Conservation (phyloP, 2,797 vertebrate species). For the Acanthurus lineatus region DNA sequence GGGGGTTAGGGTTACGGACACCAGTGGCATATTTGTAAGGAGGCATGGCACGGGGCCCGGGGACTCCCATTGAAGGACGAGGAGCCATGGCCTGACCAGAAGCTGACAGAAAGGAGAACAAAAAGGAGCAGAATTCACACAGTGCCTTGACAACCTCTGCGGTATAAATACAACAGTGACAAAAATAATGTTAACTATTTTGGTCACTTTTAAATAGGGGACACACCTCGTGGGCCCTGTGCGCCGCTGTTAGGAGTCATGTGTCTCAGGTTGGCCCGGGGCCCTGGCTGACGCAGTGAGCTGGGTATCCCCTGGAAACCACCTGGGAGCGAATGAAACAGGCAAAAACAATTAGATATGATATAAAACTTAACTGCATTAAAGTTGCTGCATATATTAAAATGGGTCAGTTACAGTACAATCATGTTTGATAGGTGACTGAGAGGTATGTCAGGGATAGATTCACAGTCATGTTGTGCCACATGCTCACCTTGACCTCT, state of each 20-base stretch:
- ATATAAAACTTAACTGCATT: background rate
- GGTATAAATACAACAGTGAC: background rate
- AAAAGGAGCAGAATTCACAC: background rate
- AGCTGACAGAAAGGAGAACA: conserved; percentile 41
- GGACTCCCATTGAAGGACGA: conserved; percentile 89
- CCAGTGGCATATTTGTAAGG: conserved; percentile 95
- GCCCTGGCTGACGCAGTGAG: conserved; percentile 95
- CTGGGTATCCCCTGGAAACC: conserved; percentile 96
- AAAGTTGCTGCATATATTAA: background rate
- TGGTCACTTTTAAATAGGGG: conserved; percentile 58
- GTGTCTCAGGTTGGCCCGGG: conserved; percentile 92
- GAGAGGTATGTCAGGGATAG: background rate
- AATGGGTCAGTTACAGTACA: background rate
- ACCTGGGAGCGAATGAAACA: conserved; percentile 46
- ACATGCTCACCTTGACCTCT: conserved; percentile 92
- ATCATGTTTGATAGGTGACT: background rate
- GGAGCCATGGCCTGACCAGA: conserved; percentile 90
- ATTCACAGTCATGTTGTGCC: background rate
- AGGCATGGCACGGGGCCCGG: conserved; percentile 91
- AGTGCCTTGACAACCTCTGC: background rate
- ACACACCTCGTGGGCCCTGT: conserved; percentile 90
- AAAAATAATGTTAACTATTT: background rate
- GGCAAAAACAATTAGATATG: conserved; percentile 13
- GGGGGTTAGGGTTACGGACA: conserved; percentile 93
- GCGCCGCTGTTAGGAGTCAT: conserved; percentile 87